Evolutionary conservation across 2,888 invertebrate genomes (phyloP).

Genomic region (Cenopis cana): DNA sequence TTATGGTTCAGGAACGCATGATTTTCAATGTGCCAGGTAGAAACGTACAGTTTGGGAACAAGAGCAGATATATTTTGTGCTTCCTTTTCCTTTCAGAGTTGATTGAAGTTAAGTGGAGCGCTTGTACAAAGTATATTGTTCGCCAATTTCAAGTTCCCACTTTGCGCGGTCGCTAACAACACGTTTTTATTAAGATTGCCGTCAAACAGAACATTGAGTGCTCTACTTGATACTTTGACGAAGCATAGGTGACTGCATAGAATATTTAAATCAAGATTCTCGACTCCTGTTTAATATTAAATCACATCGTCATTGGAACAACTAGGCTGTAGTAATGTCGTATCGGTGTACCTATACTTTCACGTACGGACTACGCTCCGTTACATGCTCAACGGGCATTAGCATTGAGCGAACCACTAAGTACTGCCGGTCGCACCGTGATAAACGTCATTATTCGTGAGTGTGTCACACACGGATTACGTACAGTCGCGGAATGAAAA

Average conservation of each 20-base stretch:
- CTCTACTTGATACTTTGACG: conserved; percentile 12
- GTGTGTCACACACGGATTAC: neutral
- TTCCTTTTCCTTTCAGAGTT: conserved; percentile 22
- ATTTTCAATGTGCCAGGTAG: conserved; percentile 14
- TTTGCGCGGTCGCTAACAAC: conserved; percentile 14
- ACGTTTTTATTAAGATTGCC: conserved; percentile 20
- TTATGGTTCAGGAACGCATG: conserved; percentile 13
- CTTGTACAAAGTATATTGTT: conserved; percentile 25
- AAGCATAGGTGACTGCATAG: conserved; percentile 4
- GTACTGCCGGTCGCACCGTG: neutral
- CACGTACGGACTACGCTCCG: conserved; percentile 10
- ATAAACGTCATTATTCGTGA: neutral
- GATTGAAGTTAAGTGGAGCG: conserved; percentile 41
- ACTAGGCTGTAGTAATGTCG: conserved; percentile 21
- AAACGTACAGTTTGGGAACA: conserved; percentile 11
- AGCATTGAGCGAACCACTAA: conserved; percentile 20
- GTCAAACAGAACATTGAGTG: conserved; percentile 12
- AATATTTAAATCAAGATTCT: conserved; percentile 6
- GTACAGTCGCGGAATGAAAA: too few relatives aligned
- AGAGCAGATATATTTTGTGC: conserved; percentile 12
- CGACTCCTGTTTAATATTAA: conserved; percentile 17
- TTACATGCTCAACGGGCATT: conserved; percentile 20
- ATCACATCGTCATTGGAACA: conserved; percentile 13
- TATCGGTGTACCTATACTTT: conserved; percentile 28
- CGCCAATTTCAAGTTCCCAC: conserved; percentile 34